Conservation (phyloP, 2,888 invertebrate genomes). For the Drosophila buzzatii region DNA sequence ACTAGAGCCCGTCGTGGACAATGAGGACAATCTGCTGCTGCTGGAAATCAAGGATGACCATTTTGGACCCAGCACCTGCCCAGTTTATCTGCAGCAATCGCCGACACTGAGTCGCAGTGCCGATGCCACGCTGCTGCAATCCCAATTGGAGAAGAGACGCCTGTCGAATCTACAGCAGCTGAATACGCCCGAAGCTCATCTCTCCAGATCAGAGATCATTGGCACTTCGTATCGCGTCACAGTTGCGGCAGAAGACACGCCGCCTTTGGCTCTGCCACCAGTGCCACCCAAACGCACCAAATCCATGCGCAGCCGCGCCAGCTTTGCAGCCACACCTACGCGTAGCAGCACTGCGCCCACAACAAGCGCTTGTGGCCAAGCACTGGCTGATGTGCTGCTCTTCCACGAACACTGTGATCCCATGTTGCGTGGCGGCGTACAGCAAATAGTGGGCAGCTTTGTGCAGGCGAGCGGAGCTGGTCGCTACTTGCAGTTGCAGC, state of each 20-base stretch:
- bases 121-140: constrained; percentile 75
- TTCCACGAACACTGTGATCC: constrained; percentile 84
- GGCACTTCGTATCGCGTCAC: constrained; percentile 62
- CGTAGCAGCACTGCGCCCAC: neutral
- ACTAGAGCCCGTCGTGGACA: constrained; percentile 45
- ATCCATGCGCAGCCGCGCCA: constrained; percentile 71
- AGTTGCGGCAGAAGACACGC: constrained; percentile 70
- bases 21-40: constrained; percentile 77
- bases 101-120: constrained; percentile 80
- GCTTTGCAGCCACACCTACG: constrained; percentile 1
- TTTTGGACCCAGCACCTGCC: constrained; percentile 86
- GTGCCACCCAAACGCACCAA: constrained; percentile 81
- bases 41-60: constrained; percentile 88
- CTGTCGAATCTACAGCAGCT: constrained; percentile 34
- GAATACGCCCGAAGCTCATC: constrained; percentile 34
- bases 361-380: constrained; percentile 39
- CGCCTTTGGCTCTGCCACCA: constrained; percentile 69
- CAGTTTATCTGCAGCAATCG: constrained; percentile 71
- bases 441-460: constrained; percentile 84
- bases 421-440: constrained; percentile 84
- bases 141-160: constrained; percentile 38
- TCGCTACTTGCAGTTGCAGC: constrained; percentile 55
- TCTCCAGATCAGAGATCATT: constrained; percentile 84
- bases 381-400: constrained; percentile 82
- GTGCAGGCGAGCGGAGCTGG: constrained; percentile 74